Base-by-base conservation (phyloP, 2,888 invertebrate genomes). In the Carterocephalus palaemon region DNA sequence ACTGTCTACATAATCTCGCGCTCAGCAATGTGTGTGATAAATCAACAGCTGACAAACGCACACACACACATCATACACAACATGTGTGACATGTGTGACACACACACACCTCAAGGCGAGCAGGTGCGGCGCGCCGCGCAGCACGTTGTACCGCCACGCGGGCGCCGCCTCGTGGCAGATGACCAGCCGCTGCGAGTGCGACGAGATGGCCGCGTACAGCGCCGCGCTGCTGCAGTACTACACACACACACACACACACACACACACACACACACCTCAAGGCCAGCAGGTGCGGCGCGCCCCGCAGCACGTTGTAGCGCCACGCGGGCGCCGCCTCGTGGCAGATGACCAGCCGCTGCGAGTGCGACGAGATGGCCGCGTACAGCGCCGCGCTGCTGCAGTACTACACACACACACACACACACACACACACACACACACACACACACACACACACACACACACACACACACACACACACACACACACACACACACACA, bases 141-240 rank as follows among this genome's bases (percentile, higher is more conserved):
- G 88, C 31, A 99, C 97, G 43, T 97, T 98, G 76, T 94, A 93
- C 46, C 99, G 89, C 99, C 99, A 99, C 2, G 95, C 93, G 0
- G 99, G 98, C 86, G 99, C 99, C 0, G 98, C 98, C 83, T 99
- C 99, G 75, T 99, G 99, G 39, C 98, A 98, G 60, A 99, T 99
- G 40, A 99, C 98, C 59, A 99, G 89, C 51, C 95, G 93, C 59
- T 91, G 80, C 46, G 89, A 71, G 78, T 98, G 95, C 54, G 91
- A 91, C 48, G 92, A 90, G 54, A 99, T 99, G 20, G 97, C 96
- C 28, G 94, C 92, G 76, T 94, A 97, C 37, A 98, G 84, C n/a
- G n/a, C n/a, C n/a, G n/a, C n/a, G n/a, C n/a, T n/a, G n/a, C n/a
- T n/a, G n/a, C n/a, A n/a, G n/a, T 0, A 93, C 92, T 0, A 90